These are phyloP conservation scores for Ceratoteleas bidentatus DNA, from an alignment of 1,140 invertebrate genomes.

Conservation along the genomic window DNA sequence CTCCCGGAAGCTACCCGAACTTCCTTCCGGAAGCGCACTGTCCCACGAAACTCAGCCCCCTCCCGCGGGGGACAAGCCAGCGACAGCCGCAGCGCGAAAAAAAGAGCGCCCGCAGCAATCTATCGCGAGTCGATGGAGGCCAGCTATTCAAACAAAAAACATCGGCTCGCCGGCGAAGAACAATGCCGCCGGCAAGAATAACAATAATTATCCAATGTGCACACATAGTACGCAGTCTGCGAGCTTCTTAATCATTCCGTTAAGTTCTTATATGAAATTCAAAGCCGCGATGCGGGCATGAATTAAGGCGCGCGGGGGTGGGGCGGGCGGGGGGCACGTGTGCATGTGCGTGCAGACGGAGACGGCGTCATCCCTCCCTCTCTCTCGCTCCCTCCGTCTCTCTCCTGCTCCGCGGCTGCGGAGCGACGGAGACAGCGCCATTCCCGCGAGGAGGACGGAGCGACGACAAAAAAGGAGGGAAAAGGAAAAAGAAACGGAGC, in stretches of 20 bases:
- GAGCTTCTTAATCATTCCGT: conserved; percentile 66
- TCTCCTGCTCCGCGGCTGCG: too few relatives aligned
- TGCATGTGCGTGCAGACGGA: conserved; percentile 54
- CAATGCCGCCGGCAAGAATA: conserved; percentile 58
- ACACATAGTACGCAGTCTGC: conserved; percentile 58
- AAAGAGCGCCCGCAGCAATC: conserved; percentile 46
- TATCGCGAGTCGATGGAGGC: conserved; percentile 58
- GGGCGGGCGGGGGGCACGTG: conserved; percentile 34
- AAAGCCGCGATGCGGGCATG: conserved; percentile 62
- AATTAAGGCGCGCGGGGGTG: conserved; percentile 47
- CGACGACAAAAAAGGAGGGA: conserved; percentile 5
- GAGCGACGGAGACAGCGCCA: too few relatives aligned
- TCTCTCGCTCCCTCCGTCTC: too few relatives aligned
- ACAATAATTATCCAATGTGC: conserved; percentile 66
- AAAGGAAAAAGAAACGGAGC: conserved; percentile 20
- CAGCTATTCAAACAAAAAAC: conserved; percentile 64
- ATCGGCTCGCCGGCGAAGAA: conserved; percentile 58
- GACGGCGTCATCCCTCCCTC: too few relatives aligned
- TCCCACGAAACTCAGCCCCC: too few relatives aligned
- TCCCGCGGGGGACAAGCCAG: not conserved
- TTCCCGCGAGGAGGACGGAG: too few relatives aligned
- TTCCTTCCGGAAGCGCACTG: too few relatives aligned
- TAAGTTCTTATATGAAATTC: conserved; percentile 66
- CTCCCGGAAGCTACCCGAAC: too few relatives aligned
- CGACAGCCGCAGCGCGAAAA: conserved; percentile 5